These are phyloP conservation scores for Drymonia ruficornis DNA, from an alignment of 2,888 invertebrate species.

Conservation along the genomic window DNA sequence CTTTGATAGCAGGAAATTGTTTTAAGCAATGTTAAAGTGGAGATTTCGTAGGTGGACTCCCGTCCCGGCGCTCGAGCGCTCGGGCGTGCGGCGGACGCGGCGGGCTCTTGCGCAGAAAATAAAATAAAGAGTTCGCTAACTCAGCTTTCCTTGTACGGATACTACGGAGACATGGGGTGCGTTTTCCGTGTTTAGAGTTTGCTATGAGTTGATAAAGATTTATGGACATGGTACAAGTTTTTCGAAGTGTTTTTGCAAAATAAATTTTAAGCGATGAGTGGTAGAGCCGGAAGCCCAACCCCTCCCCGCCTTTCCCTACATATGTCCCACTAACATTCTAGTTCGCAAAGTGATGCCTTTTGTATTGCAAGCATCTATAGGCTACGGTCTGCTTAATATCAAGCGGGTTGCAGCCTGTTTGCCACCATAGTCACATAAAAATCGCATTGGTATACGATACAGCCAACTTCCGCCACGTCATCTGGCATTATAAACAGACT, in stretches of 20 bases:
- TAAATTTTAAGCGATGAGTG: no score
- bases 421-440: no score
- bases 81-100: no score
- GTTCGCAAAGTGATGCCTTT: no score
- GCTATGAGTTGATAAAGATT: neutral
- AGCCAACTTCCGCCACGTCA: neutral
- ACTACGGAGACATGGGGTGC: neutral
- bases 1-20: conserved; percentile 74
- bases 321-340: no score
- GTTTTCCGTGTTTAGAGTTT: neutral
- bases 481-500: neutral
- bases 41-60: conserved; percentile 62
- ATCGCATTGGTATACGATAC: neutral
- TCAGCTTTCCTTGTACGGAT: neutral
- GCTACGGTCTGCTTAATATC: no score
- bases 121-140: conserved; percentile 18
- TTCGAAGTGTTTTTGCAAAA: neutral
- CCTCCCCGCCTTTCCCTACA: no score
- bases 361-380: no score
- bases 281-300: no score
- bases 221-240: neutral
- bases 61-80: no score
- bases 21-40: conserved; percentile 64
- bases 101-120: conserved; percentile 40
- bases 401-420: no score